These are phyloP conservation scores for Scomber colias DNA, from an alignment of 2,113 vertebrate genomes.

Conservation along the genomic window DNA sequence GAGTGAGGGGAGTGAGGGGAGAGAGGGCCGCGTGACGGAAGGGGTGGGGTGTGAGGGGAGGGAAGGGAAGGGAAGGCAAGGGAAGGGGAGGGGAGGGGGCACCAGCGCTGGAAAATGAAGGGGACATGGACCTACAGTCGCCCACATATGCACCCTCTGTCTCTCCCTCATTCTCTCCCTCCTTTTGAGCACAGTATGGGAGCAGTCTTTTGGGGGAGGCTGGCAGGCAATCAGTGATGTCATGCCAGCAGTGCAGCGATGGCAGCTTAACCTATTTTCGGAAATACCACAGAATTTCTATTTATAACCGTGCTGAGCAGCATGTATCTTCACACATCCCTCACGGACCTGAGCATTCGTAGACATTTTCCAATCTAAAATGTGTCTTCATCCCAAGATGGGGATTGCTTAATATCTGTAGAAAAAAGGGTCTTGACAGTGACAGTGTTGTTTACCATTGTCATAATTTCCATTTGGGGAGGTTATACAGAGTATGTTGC, in stretches of 20 bases:
- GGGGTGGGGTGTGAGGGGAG: constrained; percentile 38
- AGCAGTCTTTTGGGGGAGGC: constrained; percentile 78
- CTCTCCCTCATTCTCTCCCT: constrained; percentile 38
- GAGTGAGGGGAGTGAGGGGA: constrained; percentile 39
- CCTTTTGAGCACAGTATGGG: constrained; percentile 66
- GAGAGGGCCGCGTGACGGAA: constrained; percentile 56
- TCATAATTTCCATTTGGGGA: neutral
- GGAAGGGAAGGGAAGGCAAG: constrained; percentile 15
- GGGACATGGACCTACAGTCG: constrained; percentile 49
- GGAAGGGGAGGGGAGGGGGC: neutral
- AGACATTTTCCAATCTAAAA: constrained; percentile 61
- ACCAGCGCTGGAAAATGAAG: constrained; percentile 44
- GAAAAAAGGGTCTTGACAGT: neutral
- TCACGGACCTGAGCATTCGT: constrained; percentile 70
- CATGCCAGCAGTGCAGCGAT: constrained; percentile 86
- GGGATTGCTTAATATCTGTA: constrained; percentile 25
- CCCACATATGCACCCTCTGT: constrained; percentile 70
- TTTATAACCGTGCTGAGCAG: constrained; percentile 85
- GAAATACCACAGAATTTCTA: constrained; percentile 87
- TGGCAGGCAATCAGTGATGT: constrained; percentile 86
- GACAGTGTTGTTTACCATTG: neutral
- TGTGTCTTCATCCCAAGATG: constrained; percentile 35
- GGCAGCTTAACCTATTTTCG: constrained; percentile 90
- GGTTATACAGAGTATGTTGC: constrained; percentile 1
- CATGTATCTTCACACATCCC: constrained; percentile 78